phyloP scores from a whole-genome alignment of 2,888 invertebrate genomes.

The Diarsia brunnea region DNA sequence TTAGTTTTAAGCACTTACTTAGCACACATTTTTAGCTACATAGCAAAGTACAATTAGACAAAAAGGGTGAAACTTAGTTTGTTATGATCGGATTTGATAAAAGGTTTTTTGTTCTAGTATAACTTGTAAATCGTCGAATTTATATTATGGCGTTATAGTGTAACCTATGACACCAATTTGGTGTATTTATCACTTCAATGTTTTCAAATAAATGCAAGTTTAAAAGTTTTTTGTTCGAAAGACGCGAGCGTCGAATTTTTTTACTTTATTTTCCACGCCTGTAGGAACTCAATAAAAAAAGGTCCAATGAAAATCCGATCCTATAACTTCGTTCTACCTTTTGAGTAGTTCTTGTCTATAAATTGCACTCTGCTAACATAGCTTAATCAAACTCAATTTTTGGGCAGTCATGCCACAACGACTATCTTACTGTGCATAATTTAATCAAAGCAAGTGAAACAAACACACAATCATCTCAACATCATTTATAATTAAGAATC shows the following conservation, averaged over 20 bases:
- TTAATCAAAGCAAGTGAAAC: constrained; percentile 17
- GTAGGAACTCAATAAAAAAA: not conserved
- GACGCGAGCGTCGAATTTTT: not conserved
- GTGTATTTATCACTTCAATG: not conserved
- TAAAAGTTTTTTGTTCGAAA: not conserved
- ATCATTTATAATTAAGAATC: constrained; percentile 8
- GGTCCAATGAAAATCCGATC: not conserved
- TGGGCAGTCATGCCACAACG: not conserved
- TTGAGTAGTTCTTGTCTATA: not conserved
- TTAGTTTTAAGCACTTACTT: constrained; percentile 12
- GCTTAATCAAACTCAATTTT: not conserved
- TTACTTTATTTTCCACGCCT: not conserved
- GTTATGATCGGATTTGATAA: not conserved
- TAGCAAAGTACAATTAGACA: not conserved
- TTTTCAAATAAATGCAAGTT: not conserved
- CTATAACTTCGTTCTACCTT: not conserved
- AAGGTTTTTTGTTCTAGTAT: not conserved
- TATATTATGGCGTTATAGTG: not conserved
- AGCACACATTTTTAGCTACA: not conserved
- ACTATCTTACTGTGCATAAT: not conserved
- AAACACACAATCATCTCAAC: constrained; percentile 6
- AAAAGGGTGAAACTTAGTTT: not conserved
- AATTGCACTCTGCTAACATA: not conserved
- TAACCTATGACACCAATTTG: not conserved
- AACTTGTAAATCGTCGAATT: not conserved